These are phyloP conservation scores for Glossosoma conforme DNA, from an alignment of 1,140 invertebrate genomes.

Conservation along the genomic window DNA sequence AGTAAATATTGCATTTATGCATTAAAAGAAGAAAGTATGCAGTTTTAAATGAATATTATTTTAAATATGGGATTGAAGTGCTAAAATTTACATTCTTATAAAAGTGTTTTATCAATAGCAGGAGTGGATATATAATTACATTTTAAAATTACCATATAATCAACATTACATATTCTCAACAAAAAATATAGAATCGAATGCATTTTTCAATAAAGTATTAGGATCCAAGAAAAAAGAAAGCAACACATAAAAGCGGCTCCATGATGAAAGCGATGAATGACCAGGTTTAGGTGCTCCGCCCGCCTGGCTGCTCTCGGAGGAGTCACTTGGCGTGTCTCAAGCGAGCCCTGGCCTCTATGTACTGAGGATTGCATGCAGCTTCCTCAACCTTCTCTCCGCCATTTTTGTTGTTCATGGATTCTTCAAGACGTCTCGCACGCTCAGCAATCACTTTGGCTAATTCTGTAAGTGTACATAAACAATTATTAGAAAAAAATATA, in stretches of 20 bases:
- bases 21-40: too few species aligned
- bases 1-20: too few species aligned
- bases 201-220: neutral
- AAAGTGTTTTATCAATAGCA: too few species aligned
- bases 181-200: neutral
- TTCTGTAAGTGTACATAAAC: conserved; percentile 43
- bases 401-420: conserved; percentile 37
- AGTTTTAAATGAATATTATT: too few species aligned
- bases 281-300: too few species aligned
- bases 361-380: conserved; percentile 39
- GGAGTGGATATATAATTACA: too few species aligned
- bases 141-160: too few species aligned
- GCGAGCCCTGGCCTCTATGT: conserved; percentile 29
- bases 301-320: too few species aligned
- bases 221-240: neutral
- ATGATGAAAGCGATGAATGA: neutral
- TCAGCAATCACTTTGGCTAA: conserved; percentile 47
- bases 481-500: too few species aligned
- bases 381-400: conserved; percentile 29
- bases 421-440: conserved; percentile 43
- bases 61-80: too few species aligned
- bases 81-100: too few species aligned
- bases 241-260: neutral
- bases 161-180: too few species aligned
- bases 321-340: conserved; percentile 30